Evolutionary conservation across 2,113 vertebrate genomes (phyloP).

Genomic region (Ictidomys tridecemlineatus): DNA sequence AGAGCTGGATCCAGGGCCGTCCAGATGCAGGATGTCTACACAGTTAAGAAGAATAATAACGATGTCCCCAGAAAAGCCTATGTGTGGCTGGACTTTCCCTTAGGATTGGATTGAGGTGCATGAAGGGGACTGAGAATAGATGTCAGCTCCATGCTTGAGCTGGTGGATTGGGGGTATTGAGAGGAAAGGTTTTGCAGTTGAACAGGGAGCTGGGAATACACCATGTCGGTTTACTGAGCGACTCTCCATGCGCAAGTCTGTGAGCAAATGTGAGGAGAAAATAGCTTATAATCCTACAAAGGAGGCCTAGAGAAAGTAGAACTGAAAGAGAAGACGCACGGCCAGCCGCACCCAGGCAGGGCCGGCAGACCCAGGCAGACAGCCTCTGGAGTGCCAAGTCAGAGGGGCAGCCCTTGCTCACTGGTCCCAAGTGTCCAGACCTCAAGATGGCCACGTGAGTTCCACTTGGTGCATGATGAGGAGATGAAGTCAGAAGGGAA

Average conservation of each 20-base stretch:
- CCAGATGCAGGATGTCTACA: not conserved
- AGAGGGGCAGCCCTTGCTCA: too few relatives aligned
- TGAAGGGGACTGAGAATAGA: not conserved
- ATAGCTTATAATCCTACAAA: not conserved
- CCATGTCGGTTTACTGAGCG: too few relatives aligned
- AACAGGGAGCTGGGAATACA: not conserved
- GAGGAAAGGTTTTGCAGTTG: not conserved
- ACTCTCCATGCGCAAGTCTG: not conserved
- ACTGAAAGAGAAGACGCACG: not conserved
- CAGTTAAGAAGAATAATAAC: not conserved
- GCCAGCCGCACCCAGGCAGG: not conserved
- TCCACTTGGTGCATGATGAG: too few relatives aligned
- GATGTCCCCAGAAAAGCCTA: too few relatives aligned
- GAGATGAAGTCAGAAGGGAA: not conserved
- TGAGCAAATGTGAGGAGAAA: not conserved
- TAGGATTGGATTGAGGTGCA: accelerated
- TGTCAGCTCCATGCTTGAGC: accelerated
- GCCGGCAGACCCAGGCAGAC: not conserved
- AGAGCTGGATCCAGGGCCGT: not conserved
- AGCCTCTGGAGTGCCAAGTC: not conserved
- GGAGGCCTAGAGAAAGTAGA: not conserved
- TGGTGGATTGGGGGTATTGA: not conserved
- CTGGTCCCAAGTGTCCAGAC: not conserved
- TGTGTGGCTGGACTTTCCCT: not conserved
- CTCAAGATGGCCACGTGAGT: not conserved